Conservation (phyloP, 2,888 invertebrate species). For the Oegoconia quadripuncta region DNA sequence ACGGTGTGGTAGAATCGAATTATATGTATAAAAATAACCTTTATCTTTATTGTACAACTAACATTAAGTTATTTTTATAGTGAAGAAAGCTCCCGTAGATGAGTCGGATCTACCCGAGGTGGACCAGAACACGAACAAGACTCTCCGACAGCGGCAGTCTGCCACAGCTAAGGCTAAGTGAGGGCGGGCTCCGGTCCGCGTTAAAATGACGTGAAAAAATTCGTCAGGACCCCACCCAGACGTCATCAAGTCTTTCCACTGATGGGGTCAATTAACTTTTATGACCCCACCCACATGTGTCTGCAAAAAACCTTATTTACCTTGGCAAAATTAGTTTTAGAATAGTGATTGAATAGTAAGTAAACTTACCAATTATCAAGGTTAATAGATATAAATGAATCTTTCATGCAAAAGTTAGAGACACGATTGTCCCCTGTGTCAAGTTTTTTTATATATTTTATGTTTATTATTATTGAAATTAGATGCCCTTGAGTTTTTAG, state of each 20-base stretch:
- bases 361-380: too few species aligned
- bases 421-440: too few species aligned
- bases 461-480: too few species aligned
- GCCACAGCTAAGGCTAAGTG: slow-evolving; percentile 80
- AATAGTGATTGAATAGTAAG: too few species aligned
- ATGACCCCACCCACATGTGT: slow-evolving; percentile 28
- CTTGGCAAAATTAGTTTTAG: too few species aligned
- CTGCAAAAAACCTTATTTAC: too few species aligned
- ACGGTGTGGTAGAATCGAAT: too few species aligned
- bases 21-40: neutral
- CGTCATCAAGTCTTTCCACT: slow-evolving; percentile 51
- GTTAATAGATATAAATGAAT: too few species aligned
- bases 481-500: too few species aligned
- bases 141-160: slow-evolving; percentile 80
- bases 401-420: too few species aligned
- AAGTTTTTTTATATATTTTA: too few species aligned
- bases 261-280: too few species aligned
- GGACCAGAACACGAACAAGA: slow-evolving; percentile 92
- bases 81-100: slow-evolving; percentile 80
- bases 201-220: neutral
- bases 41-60: neutral
- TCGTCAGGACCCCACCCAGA: slow-evolving; percentile 20
- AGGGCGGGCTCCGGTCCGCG: slow-evolving; percentile 22
- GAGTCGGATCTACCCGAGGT: slow-evolving; percentile 96
- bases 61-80: slow-evolving; percentile 55